Percentiles rank a stretch among this genome's conserved stretches.
phyloP scores from a whole-genome alignment of 2,797 vertebrate species.

The Leuciscus waleckii region DNA sequence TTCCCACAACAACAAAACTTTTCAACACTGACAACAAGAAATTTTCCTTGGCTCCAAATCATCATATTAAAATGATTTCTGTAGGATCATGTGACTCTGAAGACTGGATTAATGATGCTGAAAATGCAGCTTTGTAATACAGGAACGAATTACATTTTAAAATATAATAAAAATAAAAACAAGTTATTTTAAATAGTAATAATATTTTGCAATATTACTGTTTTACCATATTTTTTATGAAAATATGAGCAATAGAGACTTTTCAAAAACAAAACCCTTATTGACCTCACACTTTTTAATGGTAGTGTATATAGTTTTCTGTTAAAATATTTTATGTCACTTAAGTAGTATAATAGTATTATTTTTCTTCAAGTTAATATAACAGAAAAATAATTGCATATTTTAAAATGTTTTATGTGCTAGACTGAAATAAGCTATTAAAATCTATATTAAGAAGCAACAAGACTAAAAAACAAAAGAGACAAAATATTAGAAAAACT shows the following conservation, averaged over 20 bases:
- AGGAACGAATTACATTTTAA: neutral
- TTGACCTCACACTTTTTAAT: neutral
- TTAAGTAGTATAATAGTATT: neutral
- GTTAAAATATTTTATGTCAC: neutral
- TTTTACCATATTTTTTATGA: neutral
- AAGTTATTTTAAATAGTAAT: neutral
- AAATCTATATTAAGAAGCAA: neutral
- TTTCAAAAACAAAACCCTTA: neutral
- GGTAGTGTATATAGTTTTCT: neutral
- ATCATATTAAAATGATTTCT: neutral
- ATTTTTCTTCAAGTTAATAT: neutral
- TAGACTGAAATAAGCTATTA: neutral
- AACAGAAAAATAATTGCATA: neutral
- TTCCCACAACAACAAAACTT: too few species aligned
- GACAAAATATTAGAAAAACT: constrained; percentile 38
- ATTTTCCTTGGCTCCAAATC: neutral
- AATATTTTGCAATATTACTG: neutral
- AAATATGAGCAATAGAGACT: too few species aligned
- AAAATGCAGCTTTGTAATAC: neutral
- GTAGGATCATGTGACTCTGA: neutral
- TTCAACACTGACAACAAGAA: neutral
- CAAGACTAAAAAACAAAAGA: constrained; percentile 30
- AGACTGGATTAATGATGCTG: neutral
- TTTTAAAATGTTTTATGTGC: neutral
- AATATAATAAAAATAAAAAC: neutral